Percentiles rank a stretch among this genome's conserved stretches.
Conservation (phyloP, 1,140 invertebrate genomes). For the Drosophila ananassae region DNA sequence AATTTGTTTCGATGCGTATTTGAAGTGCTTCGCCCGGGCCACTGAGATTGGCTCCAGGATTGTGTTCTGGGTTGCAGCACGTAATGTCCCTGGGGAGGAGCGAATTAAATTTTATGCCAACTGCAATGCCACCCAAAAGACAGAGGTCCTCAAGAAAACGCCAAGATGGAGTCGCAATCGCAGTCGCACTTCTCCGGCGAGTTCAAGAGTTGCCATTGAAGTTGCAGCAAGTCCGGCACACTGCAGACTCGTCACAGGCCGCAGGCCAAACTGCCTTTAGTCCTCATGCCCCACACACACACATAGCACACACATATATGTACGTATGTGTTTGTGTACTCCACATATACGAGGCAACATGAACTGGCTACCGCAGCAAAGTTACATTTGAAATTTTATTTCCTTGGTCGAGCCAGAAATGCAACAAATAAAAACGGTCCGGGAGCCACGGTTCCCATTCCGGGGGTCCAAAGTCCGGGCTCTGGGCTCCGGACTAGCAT, state of each 20-base stretch:
- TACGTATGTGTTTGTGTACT: no score
- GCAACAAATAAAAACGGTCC: constrained; percentile 68
- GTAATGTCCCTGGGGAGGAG: constrained; percentile 31
- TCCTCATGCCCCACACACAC: constrained; percentile 11
- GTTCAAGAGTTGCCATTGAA: no score
- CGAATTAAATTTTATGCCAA: constrained; percentile 78
- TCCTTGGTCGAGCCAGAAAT: constrained; percentile 51
- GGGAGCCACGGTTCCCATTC: constrained; percentile 7
- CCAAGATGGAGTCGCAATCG: constrained; percentile 20
- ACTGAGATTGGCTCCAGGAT: constrained; percentile 3
- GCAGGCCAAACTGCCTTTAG: constrained; percentile 9
- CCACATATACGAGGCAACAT: constrained; percentile 11
- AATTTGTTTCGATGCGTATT: constrained; percentile 53
- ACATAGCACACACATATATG: background rate
- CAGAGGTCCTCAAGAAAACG: constrained; percentile 4
- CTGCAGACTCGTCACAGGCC: constrained; percentile 21
- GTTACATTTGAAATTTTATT: constrained; percentile 68
- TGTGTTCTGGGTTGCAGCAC: constrained; percentile 11
- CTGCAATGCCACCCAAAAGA: constrained; percentile 57
- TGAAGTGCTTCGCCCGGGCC: constrained; percentile 32
- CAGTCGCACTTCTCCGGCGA: background rate
- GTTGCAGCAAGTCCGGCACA: constrained; percentile 1
- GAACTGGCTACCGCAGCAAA: constrained; percentile 42
- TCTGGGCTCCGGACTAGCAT: constrained; percentile 1
- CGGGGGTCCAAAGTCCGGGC: background rate